Conservation (phyloP, 2,888 invertebrate species). For the Pachymerium ferrugineum region DNA sequence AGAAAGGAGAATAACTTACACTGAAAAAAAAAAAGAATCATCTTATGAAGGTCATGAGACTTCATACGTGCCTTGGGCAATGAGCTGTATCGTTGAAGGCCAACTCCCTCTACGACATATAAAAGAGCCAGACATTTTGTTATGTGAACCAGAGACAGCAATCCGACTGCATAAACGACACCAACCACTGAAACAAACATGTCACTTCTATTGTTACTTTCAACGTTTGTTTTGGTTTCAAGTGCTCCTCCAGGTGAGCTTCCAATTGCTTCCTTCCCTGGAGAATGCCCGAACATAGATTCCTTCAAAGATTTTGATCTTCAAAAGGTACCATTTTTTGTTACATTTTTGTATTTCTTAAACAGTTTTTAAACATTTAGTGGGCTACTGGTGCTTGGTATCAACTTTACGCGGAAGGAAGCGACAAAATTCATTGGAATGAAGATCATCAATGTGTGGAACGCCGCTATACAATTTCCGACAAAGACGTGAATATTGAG, state of each 20-base stretch:
- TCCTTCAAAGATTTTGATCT: background rate
- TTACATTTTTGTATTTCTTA: too few species aligned
- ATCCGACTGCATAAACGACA: background rate
- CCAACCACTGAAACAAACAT: background rate
- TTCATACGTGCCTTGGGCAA: background rate
- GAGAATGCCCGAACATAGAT: background rate
- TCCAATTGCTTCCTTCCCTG: background rate
- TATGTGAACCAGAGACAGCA: background rate
- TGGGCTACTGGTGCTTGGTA: background rate
- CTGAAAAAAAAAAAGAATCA: background rate
- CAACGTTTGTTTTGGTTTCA: background rate
- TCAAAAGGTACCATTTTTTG: conserved; percentile 3
- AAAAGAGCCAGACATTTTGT: background rate
- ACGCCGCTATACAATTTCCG: background rate
- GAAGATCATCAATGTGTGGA: background rate
- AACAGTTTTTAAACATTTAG: too few species aligned
- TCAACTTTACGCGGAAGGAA: background rate
- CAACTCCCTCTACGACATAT: background rate
- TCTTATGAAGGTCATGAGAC: background rate
- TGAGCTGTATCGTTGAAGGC: background rate
- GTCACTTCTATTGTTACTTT: background rate
- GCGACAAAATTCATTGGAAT: background rate
- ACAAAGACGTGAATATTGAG: background rate
- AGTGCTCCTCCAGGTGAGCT: background rate
- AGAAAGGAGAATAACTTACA: background rate